Evolutionary conservation across 2,888 invertebrate species (phyloP).

Genomic region (Xestia xanthographa): DNA sequence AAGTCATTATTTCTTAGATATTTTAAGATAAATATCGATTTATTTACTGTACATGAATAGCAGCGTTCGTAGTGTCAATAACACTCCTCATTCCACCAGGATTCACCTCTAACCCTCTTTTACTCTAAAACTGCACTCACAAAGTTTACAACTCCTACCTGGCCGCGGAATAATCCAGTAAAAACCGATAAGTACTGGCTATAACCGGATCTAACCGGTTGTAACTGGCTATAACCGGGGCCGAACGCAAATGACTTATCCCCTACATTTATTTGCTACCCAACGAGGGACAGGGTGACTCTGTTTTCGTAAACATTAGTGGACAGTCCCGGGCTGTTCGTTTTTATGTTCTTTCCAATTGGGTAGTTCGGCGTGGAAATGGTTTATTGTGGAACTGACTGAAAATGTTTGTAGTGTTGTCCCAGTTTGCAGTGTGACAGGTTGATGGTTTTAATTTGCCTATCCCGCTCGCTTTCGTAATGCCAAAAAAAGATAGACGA

Average conservation of each 20-base stretch:
- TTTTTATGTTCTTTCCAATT: slow-evolving; percentile 40
- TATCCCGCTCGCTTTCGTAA: too few species aligned
- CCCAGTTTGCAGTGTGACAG: not conserved
- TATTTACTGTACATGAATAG: not conserved
- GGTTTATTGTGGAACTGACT: slow-evolving; percentile 25
- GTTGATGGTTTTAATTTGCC: slow-evolving; percentile 9
- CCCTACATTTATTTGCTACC: slow-evolving; percentile 69
- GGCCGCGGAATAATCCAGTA: slow-evolving; percentile 53
- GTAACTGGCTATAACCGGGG: slow-evolving; percentile 55
- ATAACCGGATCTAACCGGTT: slow-evolving; percentile 68
- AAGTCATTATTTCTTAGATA: not conserved
- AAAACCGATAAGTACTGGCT: slow-evolving; percentile 70
- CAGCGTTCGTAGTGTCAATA: not conserved
- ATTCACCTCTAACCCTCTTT: not conserved
- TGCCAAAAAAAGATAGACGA: too few species aligned
- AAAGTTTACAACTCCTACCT: slow-evolving; percentile 41
- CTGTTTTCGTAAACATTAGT: slow-evolving; percentile 46
- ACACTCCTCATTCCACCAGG: not conserved
- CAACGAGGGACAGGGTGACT: slow-evolving; percentile 67
- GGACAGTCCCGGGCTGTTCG: slow-evolving; percentile 34
- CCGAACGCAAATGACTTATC: slow-evolving; percentile 74
- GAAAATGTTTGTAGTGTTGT: not conserved
- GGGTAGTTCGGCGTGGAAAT: slow-evolving; percentile 3
- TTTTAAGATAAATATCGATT: not conserved
- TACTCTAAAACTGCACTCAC: slow-evolving; percentile 17